Conservation (phyloP, 2,888 invertebrate genomes). For the Scrobipalpa costella region DNA sequence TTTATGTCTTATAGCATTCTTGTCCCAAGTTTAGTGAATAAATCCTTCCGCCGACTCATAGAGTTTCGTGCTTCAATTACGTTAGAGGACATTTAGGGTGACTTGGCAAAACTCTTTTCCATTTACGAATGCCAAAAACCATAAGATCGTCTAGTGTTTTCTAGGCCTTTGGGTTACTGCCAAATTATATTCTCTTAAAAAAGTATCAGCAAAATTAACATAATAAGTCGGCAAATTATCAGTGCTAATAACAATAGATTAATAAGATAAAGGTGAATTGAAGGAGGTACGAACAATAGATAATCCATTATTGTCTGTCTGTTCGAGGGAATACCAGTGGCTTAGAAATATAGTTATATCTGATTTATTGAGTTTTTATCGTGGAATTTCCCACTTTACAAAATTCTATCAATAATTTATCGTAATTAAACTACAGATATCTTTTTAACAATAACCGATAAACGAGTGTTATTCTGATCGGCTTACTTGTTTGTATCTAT, state of each 20-base stretch:
- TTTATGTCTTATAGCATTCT: constrained; percentile 10
- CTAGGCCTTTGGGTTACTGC: constrained; percentile 13
- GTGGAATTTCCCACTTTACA: not conserved
- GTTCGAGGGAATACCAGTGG: constrained; percentile 10
- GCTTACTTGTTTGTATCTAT: too few relatives aligned
- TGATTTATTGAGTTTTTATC: not conserved
- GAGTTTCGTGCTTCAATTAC: constrained; percentile 11
- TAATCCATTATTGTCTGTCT: constrained; percentile 1
- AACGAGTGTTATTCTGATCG: too few relatives aligned
- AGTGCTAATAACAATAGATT: not conserved
- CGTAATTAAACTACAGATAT: not conserved
- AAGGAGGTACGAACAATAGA: not conserved
- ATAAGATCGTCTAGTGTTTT: constrained; percentile 3
- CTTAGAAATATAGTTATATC: constrained; percentile 2
- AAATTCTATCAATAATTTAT: not conserved
- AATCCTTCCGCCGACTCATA: not conserved
- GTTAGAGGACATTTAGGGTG: constrained; percentile 7
- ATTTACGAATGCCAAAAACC: constrained; percentile 16
- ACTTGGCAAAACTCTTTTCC: constrained; percentile 15
- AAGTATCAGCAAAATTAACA: not conserved
- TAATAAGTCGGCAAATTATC: not conserved
- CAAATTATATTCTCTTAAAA: not conserved
- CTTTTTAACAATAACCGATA: too few relatives aligned
- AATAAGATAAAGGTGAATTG: not conserved
- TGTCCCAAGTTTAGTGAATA: constrained; percentile 8